Evolutionary conservation across 2,888 invertebrate species (phyloP).

Genomic region (Dastarcus helophoroides): DNA sequence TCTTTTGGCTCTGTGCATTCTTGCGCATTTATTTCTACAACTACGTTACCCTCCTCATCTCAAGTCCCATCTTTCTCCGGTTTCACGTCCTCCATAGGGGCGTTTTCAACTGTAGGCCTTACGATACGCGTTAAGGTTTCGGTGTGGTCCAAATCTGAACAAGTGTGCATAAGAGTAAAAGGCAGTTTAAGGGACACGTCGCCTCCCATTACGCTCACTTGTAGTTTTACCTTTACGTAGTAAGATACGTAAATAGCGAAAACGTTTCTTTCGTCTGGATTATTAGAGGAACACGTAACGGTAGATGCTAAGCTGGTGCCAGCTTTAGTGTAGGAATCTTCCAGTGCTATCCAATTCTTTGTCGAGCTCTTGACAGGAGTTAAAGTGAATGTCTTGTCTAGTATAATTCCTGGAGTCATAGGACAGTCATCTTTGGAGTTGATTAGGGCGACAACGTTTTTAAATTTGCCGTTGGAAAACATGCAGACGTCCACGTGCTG

Average conservation of each 20-base stretch:
- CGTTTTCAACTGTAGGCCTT: too few species aligned
- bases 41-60: slow-evolving; percentile 33
- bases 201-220: slow-evolving; percentile 71
- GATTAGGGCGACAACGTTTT: slow-evolving; percentile 71
- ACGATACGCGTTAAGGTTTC: slow-evolving; percentile 41
- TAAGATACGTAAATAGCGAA: slow-evolving; percentile 87
- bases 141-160: slow-evolving; percentile 49
- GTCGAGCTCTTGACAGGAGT: slow-evolving; percentile 67
- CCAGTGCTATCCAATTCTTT: slow-evolving; percentile 86
- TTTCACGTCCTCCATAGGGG: slow-evolving; percentile 18
- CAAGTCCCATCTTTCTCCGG: slow-evolving; percentile 35
- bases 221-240: slow-evolving; percentile 77
- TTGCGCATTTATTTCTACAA: slow-evolving; percentile 28
- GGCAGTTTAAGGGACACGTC: slow-evolving; percentile 69
- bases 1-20: background rate
- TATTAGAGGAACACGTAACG: slow-evolving; percentile 38
- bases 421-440: slow-evolving; percentile 53
- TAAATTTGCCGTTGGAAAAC: slow-evolving; percentile 90
- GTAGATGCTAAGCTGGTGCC: slow-evolving; percentile 47
- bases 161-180: slow-evolving; percentile 66
- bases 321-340: slow-evolving; percentile 66
- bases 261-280: slow-evolving; percentile 68
- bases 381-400: slow-evolving; percentile 53
- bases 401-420: slow-evolving; percentile 51
- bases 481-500: slow-evolving; percentile 90